phyloP scores from a whole-genome alignment of 2,888 invertebrate genomes.

The Sialis fuliginosa region DNA sequence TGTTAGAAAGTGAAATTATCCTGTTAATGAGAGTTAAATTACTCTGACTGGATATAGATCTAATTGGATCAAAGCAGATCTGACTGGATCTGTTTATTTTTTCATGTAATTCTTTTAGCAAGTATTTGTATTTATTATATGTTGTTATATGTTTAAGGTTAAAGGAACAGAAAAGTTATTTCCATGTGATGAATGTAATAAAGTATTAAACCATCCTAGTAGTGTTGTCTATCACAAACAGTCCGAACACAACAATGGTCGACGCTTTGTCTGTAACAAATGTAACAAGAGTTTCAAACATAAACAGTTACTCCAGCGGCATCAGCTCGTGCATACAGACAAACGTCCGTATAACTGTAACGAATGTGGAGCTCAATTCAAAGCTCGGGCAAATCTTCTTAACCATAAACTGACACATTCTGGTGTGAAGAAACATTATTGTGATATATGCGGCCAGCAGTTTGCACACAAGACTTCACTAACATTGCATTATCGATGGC shows the following conservation, averaged over 20 bases:
- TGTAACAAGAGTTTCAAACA: conserved; percentile 62
- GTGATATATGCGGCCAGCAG: conserved; percentile 51
- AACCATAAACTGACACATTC: conserved; percentile 58
- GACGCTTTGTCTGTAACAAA: conserved; percentile 53
- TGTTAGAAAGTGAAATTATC: too few relatives aligned
- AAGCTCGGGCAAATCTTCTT: conserved; percentile 50
- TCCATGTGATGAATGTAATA: conserved; percentile 49
- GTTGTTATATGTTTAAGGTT: too few relatives aligned
- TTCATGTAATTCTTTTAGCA: too few relatives aligned
- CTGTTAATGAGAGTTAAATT: too few relatives aligned
- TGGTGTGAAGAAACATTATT: conserved; percentile 50
- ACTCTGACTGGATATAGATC: too few relatives aligned
- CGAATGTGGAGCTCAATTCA: conserved; percentile 40
- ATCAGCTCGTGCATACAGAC: conserved; percentile 64
- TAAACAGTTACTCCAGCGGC: conserved; percentile 51
- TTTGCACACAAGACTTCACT: conserved; percentile 66
- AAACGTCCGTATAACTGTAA: conserved; percentile 44
- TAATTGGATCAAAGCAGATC: too few relatives aligned
- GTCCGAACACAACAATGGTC: conserved; percentile 45
- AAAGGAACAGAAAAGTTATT: conserved; percentile 24
- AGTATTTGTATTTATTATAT: too few relatives aligned
- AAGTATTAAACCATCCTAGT: conserved; percentile 51
- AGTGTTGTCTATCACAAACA: conserved; percentile 59
- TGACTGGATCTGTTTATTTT: too few relatives aligned
- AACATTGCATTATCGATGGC: conserved; percentile 54